These are phyloP conservation scores for Dicranocentrus wangi DNA, from an alignment of 2,888 invertebrate genomes.

Conservation along the genomic window DNA sequence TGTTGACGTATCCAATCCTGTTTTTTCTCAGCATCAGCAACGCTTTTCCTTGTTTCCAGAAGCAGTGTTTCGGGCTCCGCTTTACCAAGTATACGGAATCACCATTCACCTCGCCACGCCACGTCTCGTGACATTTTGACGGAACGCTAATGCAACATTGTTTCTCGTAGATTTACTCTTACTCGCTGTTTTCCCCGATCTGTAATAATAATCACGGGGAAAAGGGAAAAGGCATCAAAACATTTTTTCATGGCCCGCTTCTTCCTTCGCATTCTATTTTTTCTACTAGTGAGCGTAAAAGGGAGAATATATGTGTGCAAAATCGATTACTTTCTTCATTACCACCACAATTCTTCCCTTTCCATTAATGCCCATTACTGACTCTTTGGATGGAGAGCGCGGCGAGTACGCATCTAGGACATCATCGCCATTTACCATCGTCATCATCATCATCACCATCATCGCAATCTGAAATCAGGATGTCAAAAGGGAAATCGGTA, in stretches of 20 bases:
- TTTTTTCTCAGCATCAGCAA: too few species aligned
- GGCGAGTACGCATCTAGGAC: too few species aligned
- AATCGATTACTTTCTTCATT: conserved; percentile 47
- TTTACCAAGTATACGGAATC: too few species aligned
- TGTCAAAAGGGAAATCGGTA: conserved; percentile 4
- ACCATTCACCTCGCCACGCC: too few species aligned
- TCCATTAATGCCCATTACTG: conserved; percentile 36
- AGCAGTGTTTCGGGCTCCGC: too few species aligned
- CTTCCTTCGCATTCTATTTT: conserved; percentile 8
- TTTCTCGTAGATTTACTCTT: conserved; percentile 21
- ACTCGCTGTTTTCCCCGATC: conserved; percentile 2
- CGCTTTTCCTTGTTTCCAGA: too few species aligned
- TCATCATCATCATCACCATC: too few species aligned
- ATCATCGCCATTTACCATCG: too few species aligned
- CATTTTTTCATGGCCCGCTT: conserved; percentile 19
- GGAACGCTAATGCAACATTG: conserved; percentile 39
- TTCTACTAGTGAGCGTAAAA: background rate
- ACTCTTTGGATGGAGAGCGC: background rate
- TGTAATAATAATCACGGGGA: conserved; percentile 35
- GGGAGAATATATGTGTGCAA: conserved; percentile 27
- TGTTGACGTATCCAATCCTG: too few species aligned
- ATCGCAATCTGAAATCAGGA: too few species aligned
- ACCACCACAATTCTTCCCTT: conserved; percentile 3
- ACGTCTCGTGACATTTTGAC: conserved; percentile 58
- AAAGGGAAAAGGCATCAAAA: conserved; percentile 1